Evolutionary conservation across 2,888 invertebrate genomes (phyloP).

Genomic region (Drosophila percnosoma): DNA sequence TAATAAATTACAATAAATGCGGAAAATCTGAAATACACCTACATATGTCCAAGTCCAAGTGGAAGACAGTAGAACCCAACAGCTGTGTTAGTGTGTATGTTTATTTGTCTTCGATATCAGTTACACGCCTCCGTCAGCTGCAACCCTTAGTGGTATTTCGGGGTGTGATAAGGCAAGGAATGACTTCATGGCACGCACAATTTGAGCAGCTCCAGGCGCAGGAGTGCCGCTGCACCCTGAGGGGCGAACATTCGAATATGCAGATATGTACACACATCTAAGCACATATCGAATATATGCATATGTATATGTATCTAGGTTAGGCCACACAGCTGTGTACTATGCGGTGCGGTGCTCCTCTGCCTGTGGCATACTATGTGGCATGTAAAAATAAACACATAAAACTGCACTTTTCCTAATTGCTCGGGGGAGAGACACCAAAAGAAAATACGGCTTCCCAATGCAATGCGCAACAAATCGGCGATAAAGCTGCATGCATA

Average conservation of each 20-base stretch:
- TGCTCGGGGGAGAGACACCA: constrained; percentile 55
- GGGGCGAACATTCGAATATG: constrained; percentile 51
- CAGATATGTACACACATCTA: constrained; percentile 21
- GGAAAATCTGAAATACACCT: constrained; percentile 62
- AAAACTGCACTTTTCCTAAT: constrained; percentile 80
- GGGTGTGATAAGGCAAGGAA: constrained; percentile 68
- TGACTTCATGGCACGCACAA: constrained; percentile 81
- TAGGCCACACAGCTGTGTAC: constrained; percentile 74
- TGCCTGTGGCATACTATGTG: constrained; percentile 44
- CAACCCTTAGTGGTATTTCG: constrained; percentile 65
- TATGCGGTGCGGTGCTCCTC: constrained; percentile 1
- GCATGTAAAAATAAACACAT: constrained; percentile 75
- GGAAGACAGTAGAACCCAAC: constrained; percentile 8
- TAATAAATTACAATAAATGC: constrained; percentile 67
- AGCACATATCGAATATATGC: constrained; percentile 15
- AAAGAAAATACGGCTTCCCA: constrained; percentile 7
- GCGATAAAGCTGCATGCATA: constrained; percentile 57
- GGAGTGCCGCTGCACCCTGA: constrained; percentile 59
- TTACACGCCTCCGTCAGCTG: constrained; percentile 59
- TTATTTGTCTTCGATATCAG: constrained; percentile 42
- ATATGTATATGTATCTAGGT: constrained; percentile 62
- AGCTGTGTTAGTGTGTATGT: constrained; percentile 25
- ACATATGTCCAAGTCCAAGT: not conserved
- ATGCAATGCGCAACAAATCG: constrained; percentile 58
- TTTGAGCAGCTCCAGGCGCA: constrained; percentile 62